Evolutionary conservation across 2,888 invertebrate species (phyloP), one percentile per base, ranked within the genome.

Genomic region (Spisula solida): DNA sequence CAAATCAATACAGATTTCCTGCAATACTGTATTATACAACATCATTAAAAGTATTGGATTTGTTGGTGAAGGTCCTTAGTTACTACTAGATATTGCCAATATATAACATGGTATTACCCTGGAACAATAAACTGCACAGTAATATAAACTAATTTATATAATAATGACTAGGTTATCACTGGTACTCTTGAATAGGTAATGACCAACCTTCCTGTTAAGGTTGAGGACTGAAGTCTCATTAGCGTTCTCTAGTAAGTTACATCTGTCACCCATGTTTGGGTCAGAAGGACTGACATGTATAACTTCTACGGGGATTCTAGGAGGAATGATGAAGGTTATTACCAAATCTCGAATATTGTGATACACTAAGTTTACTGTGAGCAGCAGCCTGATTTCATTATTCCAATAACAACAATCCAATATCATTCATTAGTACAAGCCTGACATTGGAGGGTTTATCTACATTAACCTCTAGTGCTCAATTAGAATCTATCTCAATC

Each of bases 1-100:
- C 70, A 81, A 86, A 86, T 86, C 86, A 81, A 86, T 86, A 86
- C 80, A 66, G 60, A 66, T 25, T 25, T 66, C 25, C 60, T 66
- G 60, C 60, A 66, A 66, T 66, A 66, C 60, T 25, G 10, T 66
- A n/a, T 66, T 25, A 66, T 66, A 66, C 60, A 66, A 66, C 60
- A 20, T 66, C 60, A 66, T 66, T 66, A 66, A 66, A 41, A n/a
- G 25, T 66, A 66, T 66, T 66, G 60, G 60, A 66, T 66, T 66
- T 66, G 60, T 66, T 25, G 6, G 60, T 66, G 4, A 66, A 66
- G 60, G n/a, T 66, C 60, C 60, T 10, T 66, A 10, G 60, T 10
- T 66, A 66, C 25, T 66, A 66, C 20, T 25, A 66, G 25, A 25
- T 25, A 66, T n/a, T 56, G 56, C 20, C n/a, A n/a, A 18, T 56